phyloP scores from a whole-genome alignment of 2,113 vertebrate genomes.

The Cavia aperea region DNA sequence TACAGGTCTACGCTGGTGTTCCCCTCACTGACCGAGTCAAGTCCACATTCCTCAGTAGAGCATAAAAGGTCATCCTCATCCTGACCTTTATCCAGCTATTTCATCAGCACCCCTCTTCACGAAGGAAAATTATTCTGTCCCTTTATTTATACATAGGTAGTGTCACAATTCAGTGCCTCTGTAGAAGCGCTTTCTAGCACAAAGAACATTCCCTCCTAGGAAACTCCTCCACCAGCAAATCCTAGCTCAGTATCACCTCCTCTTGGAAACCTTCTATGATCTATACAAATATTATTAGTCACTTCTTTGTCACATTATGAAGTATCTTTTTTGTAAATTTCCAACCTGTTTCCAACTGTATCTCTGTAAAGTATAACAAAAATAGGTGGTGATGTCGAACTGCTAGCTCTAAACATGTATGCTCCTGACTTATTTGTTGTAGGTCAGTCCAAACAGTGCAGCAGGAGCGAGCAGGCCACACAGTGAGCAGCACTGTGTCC shows the following conservation, averaged over 20 bases:
- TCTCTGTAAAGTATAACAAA: background rate
- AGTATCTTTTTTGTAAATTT: constrained; percentile 21
- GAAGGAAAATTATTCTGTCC: background rate
- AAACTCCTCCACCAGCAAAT: constrained; percentile 12
- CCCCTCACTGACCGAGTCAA: background rate
- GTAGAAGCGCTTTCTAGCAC: background rate
- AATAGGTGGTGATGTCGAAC: background rate
- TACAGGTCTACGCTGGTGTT: background rate
- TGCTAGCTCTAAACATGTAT: background rate
- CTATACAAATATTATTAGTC: background rate
- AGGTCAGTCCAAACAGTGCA: background rate
- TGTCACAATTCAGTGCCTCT: background rate
- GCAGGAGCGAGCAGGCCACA: background rate
- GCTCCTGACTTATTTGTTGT: background rate
- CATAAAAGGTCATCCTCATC: background rate
- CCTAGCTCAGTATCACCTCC: background rate
- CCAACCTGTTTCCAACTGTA: background rate
- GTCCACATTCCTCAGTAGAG: background rate
- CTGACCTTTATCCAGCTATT: background rate
- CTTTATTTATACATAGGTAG: background rate
- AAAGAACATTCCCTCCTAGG: background rate
- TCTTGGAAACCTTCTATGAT: background rate
- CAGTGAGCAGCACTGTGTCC: background rate
- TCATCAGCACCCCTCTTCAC: background rate
- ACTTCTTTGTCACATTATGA: constrained; percentile 10